phyloP scores from a whole-genome alignment of 1,140 invertebrate genomes.

The Drosophila cardini region DNA sequence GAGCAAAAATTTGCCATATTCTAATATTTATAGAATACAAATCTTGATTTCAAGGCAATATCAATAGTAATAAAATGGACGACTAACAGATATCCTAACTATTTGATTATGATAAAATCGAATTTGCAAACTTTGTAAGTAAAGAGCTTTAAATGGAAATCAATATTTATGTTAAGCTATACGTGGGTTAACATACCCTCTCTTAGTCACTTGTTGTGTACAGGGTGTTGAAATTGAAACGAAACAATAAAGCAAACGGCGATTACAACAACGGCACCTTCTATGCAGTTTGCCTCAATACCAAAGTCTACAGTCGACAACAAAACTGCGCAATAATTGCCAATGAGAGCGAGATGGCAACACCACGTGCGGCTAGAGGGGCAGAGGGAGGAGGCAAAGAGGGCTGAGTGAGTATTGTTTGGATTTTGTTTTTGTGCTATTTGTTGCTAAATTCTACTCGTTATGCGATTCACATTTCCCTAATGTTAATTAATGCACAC shows the following conservation, averaged over 20 bases:
- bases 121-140: not conserved
- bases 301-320: slow-evolving; percentile 52
- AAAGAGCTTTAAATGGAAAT: not conserved
- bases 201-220: not conserved
- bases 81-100: slow-evolving; percentile 8
- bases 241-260: slow-evolving; percentile 62
- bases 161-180: not conserved
- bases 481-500: slow-evolving; percentile 49
- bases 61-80: slow-evolving; percentile 3
- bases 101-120: not conserved
- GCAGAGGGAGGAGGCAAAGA: not conserved
- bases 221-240: slow-evolving; percentile 31
- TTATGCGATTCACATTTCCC: slow-evolving; percentile 65
- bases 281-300: slow-evolving; percentile 48
- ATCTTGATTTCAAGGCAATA: slow-evolving; percentile 75
- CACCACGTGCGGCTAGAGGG: not conserved
- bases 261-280: slow-evolving; percentile 74
- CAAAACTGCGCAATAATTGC: slow-evolving; percentile 79
- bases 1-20: slow-evolving; percentile 47
- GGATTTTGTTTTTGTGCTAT: slow-evolving; percentile 20
- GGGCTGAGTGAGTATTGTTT: slow-evolving; percentile 13
- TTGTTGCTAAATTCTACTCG: slow-evolving; percentile 43
- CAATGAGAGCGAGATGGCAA: slow-evolving; percentile 11
- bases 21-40: slow-evolving; percentile 78
- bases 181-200: not conserved